These are phyloP conservation scores for Rhinolophus sinicus DNA, from an alignment of 2,113 vertebrate species.

Conservation along the genomic window DNA sequence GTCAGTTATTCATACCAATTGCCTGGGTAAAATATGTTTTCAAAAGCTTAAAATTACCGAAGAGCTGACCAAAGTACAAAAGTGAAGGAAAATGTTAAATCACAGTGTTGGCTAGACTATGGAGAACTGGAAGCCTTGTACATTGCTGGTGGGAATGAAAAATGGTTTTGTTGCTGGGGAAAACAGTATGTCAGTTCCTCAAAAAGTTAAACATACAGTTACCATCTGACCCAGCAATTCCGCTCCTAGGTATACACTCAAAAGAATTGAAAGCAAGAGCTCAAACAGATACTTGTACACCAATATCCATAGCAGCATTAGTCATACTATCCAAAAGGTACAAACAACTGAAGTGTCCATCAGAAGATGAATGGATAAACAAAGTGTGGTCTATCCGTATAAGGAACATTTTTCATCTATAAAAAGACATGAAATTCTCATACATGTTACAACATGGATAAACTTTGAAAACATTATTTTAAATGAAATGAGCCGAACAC, in stretches of 20 bases:
- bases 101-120: background rate
- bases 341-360: background rate
- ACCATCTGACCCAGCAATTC: background rate
- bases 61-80: background rate
- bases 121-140: background rate
- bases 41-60: conserved; percentile 3
- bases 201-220: background rate
- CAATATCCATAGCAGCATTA: background rate
- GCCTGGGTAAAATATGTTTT: background rate
- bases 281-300: background rate
- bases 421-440: background rate
- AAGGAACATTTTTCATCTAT: background rate
- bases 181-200: background rate
- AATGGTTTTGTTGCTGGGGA: background rate
- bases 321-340: background rate
- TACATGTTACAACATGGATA: background rate
- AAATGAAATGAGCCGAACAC: background rate
- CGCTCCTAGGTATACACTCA: background rate
- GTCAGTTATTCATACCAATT: background rate
- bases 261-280: background rate
- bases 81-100: background rate
- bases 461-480: background rate
- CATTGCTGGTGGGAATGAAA: background rate
- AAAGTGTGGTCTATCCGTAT: background rate
- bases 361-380: background rate